These are phyloP conservation scores for Heliconius himera DNA, from an alignment of 1,140 invertebrate genomes.

Conservation along the genomic window DNA sequence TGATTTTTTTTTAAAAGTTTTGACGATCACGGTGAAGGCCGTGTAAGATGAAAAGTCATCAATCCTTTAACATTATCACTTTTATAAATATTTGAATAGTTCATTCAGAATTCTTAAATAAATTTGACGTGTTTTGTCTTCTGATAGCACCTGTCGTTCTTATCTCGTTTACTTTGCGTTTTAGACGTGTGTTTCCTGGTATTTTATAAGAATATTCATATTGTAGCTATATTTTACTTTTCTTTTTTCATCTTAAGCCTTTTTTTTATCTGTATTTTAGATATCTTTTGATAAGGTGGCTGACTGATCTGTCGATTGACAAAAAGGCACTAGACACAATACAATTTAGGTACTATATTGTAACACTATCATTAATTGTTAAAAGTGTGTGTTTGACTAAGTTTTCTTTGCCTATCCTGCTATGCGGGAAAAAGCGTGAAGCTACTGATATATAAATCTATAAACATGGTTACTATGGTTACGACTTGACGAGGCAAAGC, in stretches of 20 bases:
- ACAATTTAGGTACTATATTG: no score
- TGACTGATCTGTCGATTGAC: not conserved
- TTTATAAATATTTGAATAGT: conserved; percentile 13
- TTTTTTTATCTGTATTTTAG: not conserved
- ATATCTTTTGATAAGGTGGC: not conserved
- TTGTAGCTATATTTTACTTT: not conserved
- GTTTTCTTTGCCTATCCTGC: not conserved
- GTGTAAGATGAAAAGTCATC: not conserved
- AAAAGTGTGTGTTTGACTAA: no score
- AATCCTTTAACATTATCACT: conserved; percentile 3
- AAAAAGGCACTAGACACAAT: no score
- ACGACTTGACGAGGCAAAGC: no score
- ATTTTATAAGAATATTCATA: not conserved
- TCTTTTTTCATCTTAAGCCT: not conserved
- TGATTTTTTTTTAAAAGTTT: not conserved
- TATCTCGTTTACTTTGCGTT: not conserved
- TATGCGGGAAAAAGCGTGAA: not conserved
- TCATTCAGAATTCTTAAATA: not conserved
- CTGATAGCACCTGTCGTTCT: not conserved
- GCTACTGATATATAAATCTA: not conserved
- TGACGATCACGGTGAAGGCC: not conserved
- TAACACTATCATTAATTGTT: no score
- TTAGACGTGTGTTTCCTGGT: not conserved
- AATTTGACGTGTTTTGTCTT: not conserved
- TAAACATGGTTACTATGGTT: not conserved